Evolutionary conservation across 2,888 invertebrate species (phyloP), one percentile per base, ranked within the genome.

Genomic region (Stictocephala bisonia): DNA sequence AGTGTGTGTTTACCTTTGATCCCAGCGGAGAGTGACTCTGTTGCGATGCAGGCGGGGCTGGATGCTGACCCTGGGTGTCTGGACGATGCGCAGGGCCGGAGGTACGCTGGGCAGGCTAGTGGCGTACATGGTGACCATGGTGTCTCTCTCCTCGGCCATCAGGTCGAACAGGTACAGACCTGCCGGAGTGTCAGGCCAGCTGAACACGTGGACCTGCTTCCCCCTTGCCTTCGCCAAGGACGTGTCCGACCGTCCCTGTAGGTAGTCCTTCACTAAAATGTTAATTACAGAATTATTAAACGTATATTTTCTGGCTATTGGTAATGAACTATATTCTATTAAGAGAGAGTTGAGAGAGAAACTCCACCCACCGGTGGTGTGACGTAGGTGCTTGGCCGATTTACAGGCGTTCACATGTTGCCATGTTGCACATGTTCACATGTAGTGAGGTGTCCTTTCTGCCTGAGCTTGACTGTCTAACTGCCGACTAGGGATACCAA

Each of bases 41-140:
- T 66, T 72, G 24, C 48, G 31, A 35, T 66, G 53, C 11, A 64
- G 50, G 9, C 72, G 24, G 2, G 27, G 64, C 27, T 66, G 66
- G n/a, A 72, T 50, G 15, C 72, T 22, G 1, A 77, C 72, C 40
- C 78, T 75, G 24, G 78, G 78, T 44, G 77, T 79, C 56, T 81
- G 79, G 26, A 77, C 74, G 44, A 80, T 76, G 53, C 79, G 76
- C 9, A 83, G 77, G 2, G 82, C 80, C 77, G 83, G 82, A 1
- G 83, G 83, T 1, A 83, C 83, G n/a, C 82, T 82, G 13, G 78
- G 76, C 77, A 84, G 83, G n/a, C 82, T 82, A 71, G 83, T 84
- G 6, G 83, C 80, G 77, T 84, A 84, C 7, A 85, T 78, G 64
- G 83, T 82, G n/a, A 82, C 80, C 68, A 79, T 80, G 6, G 82